Evolutionary conservation across 2,113 vertebrate species (phyloP).

Genomic region (Puffinus mauretanicus): DNA sequence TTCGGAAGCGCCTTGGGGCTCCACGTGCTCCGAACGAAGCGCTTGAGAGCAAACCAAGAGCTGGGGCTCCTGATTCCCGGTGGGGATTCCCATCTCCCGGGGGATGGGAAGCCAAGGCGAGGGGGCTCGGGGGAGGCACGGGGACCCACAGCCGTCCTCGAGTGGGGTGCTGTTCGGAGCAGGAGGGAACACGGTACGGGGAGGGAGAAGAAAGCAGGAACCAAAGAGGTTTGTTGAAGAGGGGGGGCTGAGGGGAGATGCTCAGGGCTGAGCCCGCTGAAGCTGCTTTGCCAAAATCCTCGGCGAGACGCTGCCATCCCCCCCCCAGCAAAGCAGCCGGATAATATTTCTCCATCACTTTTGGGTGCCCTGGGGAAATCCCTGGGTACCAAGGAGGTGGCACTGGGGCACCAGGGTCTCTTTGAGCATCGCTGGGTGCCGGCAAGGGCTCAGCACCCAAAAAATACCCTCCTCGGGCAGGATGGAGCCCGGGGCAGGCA

Average conservation of each 20-base stretch:
- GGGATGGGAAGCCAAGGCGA: neutral
- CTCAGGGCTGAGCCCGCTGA: neutral
- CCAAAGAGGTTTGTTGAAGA: neutral
- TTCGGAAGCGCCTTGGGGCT: neutral
- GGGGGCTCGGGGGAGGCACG: neutral
- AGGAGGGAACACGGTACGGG: neutral
- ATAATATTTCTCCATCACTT: neutral
- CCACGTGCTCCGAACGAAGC: neutral
- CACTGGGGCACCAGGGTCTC: neutral
- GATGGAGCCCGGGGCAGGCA: accelerated
- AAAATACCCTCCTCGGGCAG: neutral
- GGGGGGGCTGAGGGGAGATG: neutral
- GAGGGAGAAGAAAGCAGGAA: neutral
- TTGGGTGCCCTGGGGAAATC: neutral
- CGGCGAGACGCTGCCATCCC: neutral
- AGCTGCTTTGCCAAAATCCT: neutral
- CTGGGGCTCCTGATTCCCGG: neutral
- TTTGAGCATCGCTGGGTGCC: neutral
- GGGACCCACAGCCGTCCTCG: accelerated
- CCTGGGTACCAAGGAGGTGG: neutral
- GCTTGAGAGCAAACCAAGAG: neutral
- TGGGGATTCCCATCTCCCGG: neutral
- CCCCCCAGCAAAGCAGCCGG: accelerated
- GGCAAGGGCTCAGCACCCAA: neutral
- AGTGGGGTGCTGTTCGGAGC: neutral